Percentiles rank a stretch among this genome's conserved stretches.
Conservation (phyloP, 2,888 invertebrate species). For the Seira ritae region DNA sequence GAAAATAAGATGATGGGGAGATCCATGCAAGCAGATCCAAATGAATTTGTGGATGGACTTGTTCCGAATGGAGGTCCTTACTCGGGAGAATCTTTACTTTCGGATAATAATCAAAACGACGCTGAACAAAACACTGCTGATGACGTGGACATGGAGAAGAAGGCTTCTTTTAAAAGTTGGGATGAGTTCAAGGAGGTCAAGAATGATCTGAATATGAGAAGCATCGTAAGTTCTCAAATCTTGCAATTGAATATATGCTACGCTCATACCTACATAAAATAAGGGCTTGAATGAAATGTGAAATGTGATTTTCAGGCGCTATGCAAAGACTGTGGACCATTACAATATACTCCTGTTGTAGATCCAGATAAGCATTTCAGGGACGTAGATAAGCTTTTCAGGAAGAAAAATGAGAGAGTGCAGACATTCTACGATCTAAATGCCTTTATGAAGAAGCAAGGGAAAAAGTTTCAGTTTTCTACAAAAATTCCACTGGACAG, state of each 20-base stretch:
- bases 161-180: not conserved
- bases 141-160: not conserved
- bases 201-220: not conserved
- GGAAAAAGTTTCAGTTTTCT: slow-evolving; percentile 18
- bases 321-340: too few species aligned
- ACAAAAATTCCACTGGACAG: too few species aligned
- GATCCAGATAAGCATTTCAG: slow-evolving; percentile 18
- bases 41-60: not conserved
- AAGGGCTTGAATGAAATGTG: not conserved
- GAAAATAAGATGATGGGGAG: not conserved
- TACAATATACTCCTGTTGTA: too few species aligned
- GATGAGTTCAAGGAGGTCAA: not conserved
- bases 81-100: too few species aligned
- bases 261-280: not conserved
- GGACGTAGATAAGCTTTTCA: slow-evolving; percentile 25
- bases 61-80: not conserved
- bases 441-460: not conserved
- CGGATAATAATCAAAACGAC: not conserved
- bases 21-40: not conserved
- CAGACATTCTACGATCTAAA: slow-evolving; percentile 7
- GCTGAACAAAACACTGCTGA: not conserved
- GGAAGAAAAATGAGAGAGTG: slow-evolving; percentile 27
- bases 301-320: not conserved
- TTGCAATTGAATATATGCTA: not conserved
- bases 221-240: not conserved